A percentile compares a stretch with the other conserved stretches of the same genome.
Conservation (phyloP, 1,140 invertebrate genomes). For the Drosophila nikananu region DNA sequence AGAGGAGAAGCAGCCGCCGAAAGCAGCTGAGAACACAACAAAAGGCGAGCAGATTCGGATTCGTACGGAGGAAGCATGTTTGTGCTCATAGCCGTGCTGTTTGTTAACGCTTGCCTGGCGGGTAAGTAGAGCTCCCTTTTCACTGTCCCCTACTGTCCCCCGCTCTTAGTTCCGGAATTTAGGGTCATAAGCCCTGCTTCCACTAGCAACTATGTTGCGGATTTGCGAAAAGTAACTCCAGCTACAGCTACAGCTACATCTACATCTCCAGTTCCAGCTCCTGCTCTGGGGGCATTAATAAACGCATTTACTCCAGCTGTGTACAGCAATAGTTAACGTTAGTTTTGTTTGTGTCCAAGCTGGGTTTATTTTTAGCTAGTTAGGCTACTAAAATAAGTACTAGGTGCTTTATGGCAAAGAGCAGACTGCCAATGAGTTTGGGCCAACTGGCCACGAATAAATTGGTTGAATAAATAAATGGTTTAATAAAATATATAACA, state of each 20-base stretch:
- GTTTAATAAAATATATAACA: background rate
- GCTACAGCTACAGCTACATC: background rate
- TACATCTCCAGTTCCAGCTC: background rate
- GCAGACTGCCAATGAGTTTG: background rate
- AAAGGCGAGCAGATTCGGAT: slow-evolving; percentile 26
- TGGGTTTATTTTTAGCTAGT: slow-evolving; percentile 16
- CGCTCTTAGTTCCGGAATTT: background rate
- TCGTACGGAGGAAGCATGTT: slow-evolving; percentile 72
- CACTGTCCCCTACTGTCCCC: background rate
- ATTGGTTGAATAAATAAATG: background rate
- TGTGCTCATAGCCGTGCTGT: slow-evolving; percentile 75
- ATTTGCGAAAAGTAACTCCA: slow-evolving; percentile 3
- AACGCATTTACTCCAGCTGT: background rate
- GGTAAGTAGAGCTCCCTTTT: slow-evolving; percentile 64
- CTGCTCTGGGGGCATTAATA: background rate
- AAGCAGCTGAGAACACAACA: slow-evolving; percentile 32
- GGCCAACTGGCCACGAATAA: background rate
- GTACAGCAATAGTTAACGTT: background rate
- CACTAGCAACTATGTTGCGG: slow-evolving; percentile 3
- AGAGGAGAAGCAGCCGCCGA: slow-evolving; percentile 17
- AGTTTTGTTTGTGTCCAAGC: slow-evolving; percentile 5
- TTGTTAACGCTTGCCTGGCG: slow-evolving; percentile 82
- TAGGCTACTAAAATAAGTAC: background rate
- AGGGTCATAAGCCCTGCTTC: slow-evolving; percentile 8
- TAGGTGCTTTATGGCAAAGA: background rate